These are phyloP conservation scores for Laothoe populi DNA, from an alignment of 2,888 invertebrate genomes.

Conservation along the genomic window DNA sequence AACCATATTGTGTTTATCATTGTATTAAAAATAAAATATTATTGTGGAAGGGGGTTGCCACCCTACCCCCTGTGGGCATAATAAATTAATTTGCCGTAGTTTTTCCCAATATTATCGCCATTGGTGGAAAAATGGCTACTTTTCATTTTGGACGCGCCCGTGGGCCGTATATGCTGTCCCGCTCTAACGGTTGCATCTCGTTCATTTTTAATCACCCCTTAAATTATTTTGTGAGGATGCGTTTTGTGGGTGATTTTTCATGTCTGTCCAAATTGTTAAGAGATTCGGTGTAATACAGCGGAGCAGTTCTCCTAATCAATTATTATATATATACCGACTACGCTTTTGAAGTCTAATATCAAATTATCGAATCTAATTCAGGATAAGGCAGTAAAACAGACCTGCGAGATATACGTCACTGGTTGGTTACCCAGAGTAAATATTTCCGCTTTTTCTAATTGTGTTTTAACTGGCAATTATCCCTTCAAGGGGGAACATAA, in stretches of 20 bases:
- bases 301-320: background rate
- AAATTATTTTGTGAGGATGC: constrained; percentile 23
- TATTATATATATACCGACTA: too few relatives aligned
- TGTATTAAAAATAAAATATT: constrained; percentile 70
- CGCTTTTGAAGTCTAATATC: too few relatives aligned
- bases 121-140: constrained; percentile 83
- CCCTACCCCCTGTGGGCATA: constrained; percentile 58
- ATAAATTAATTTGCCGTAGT: constrained; percentile 83
- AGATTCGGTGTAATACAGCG: background rate
- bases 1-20: constrained; percentile 11
- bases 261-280: background rate
- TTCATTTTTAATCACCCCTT: constrained; percentile 24
- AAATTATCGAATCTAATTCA: too few relatives aligned
- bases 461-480: too few relatives aligned
- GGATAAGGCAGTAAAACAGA: too few relatives aligned
- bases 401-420: too few relatives aligned
- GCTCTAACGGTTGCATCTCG: constrained; percentile 45
- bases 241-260: constrained; percentile 4
- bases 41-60: constrained; percentile 58
- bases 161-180: constrained; percentile 62
- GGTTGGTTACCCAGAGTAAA: too few relatives aligned
- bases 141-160: constrained; percentile 67
- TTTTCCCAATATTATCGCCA: constrained; percentile 81
- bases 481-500: too few relatives aligned
- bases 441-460: too few relatives aligned